phyloP scores from a whole-genome alignment of 2,888 invertebrate genomes.

The Caradrina clavipalpis region DNA sequence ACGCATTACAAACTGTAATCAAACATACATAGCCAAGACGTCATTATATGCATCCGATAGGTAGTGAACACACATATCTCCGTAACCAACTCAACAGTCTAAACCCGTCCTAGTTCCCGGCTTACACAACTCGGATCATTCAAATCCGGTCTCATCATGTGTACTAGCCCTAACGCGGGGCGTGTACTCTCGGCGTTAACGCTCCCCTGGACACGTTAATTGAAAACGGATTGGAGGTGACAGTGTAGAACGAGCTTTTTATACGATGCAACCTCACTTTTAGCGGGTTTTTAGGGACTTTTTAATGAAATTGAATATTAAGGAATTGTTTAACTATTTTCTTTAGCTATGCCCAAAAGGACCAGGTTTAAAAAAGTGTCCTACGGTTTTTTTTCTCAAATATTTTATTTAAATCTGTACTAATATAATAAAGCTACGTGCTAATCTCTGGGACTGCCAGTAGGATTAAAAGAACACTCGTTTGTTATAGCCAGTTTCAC shows the following conservation, averaged over 20 bases:
- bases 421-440: too few species aligned
- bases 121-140: conserved; percentile 48
- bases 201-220: conserved; percentile 89
- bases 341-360: background rate
- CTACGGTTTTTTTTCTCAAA: too few species aligned
- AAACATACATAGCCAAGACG: too few species aligned
- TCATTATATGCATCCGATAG: too few species aligned
- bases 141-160: conserved; percentile 65
- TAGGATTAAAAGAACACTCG: too few species aligned
- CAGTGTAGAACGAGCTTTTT: conserved; percentile 87
- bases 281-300: conserved; percentile 27
- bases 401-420: too few species aligned
- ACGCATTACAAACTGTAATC: too few species aligned
- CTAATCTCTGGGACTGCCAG: too few species aligned
- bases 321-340: background rate
- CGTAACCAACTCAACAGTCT: conserved; percentile 27
- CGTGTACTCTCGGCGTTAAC: conserved; percentile 82
- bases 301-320: background rate
- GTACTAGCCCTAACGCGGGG: conserved; percentile 69
- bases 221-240: conserved; percentile 90
- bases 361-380: too few species aligned
- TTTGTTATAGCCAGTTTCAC: too few species aligned
- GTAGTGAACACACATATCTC: too few species aligned
- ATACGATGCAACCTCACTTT: conserved; percentile 58
- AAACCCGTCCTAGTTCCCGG: conserved; percentile 23